phyloP scores from a whole-genome alignment of 2,113 vertebrate genomes.

The Chionis minor region DNA sequence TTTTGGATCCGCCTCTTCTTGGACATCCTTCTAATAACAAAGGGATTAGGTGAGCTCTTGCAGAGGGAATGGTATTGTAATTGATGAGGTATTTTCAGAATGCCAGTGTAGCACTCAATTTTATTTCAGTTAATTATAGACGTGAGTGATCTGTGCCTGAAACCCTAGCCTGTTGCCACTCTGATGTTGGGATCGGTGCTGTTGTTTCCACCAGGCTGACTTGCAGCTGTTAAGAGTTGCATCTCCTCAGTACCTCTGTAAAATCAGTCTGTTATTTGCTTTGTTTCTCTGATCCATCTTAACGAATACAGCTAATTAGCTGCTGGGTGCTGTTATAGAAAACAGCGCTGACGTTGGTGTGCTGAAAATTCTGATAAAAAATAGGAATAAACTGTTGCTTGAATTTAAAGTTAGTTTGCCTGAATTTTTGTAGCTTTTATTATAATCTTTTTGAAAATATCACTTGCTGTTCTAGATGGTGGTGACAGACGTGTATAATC shows the following conservation, averaged over 20 bases:
- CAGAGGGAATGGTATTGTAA: not conserved
- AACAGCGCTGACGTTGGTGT: not conserved
- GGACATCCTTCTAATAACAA: not conserved
- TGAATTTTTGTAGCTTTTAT: not conserved
- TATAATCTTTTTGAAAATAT: constrained; percentile 12
- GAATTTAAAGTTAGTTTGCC: not conserved
- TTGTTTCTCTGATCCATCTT: not conserved
- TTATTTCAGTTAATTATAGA: not conserved
- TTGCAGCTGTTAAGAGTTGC: not conserved
- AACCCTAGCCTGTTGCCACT: not conserved
- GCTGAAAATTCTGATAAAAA: not conserved
- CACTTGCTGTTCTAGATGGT: constrained; percentile 86
- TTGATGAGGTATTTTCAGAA: not conserved
- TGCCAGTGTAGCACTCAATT: not conserved
- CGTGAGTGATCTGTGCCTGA: not conserved
- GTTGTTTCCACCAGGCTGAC: not conserved
- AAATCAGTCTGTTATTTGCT: not conserved
- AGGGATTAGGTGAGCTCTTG: not conserved
- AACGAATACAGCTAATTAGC: not conserved
- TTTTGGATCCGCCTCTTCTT: not conserved
- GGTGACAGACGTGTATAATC: constrained; percentile 97
- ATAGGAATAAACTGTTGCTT: not conserved
- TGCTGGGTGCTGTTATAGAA: not conserved
- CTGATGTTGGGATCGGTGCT: not conserved
- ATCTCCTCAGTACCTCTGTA: not conserved